A percentile compares a stretch with the other conserved stretches of the same genome.
phyloP scores from a whole-genome alignment of 2,113 vertebrate species.

The Callithrix jacchus region DNA sequence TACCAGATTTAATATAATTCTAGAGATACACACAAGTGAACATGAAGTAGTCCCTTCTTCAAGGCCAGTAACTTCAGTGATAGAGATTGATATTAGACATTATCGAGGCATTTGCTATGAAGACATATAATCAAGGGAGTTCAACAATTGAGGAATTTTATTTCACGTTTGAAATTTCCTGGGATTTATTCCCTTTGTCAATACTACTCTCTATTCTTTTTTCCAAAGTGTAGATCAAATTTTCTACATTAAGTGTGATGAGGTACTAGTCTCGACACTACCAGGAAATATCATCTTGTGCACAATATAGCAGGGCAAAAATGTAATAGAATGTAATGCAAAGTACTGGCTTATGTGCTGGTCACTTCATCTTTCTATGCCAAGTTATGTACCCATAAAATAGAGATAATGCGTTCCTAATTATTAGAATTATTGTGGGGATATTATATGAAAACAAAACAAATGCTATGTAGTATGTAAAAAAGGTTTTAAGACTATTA shows the following conservation, averaged over 20 bases:
- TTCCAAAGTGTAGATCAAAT: background rate
- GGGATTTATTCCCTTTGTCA: background rate
- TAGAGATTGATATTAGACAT: background rate
- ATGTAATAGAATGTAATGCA: no score
- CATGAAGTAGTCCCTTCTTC: background rate
- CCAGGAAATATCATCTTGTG: background rate
- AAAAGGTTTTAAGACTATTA: background rate
- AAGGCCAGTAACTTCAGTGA: background rate
- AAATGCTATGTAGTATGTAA: background rate
- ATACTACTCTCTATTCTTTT: background rate
- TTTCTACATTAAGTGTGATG: background rate
- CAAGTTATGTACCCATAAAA: background rate
- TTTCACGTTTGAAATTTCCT: background rate
- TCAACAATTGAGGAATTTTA: background rate
- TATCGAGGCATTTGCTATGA: background rate
- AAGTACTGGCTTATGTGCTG: background rate
- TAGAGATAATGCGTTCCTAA: background rate
- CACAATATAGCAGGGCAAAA: background rate
- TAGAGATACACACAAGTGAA: background rate
- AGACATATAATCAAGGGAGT: background rate
- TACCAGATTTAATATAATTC: background rate
- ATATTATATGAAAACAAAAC: background rate
- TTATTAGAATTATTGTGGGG: background rate
- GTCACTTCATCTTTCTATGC: background rate
- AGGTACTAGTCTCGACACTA: background rate